These are phyloP conservation scores for Morus bassanus DNA, from an alignment of 2,797 vertebrate species.

Conservation along the genomic window DNA sequence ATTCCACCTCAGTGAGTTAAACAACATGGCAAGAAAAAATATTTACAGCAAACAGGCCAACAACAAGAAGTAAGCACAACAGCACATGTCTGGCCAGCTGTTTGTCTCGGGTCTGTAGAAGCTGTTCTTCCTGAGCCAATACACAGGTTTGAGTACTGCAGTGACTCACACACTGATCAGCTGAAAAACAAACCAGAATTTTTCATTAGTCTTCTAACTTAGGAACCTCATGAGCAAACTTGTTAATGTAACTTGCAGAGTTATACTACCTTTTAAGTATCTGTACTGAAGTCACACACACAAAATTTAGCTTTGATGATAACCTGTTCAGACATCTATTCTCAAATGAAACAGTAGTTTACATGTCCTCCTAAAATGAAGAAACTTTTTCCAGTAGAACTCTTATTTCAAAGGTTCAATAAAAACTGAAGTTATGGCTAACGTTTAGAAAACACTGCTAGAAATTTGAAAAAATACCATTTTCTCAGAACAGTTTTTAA, in stretches of 20 bases:
- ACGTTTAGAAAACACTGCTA: neutral
- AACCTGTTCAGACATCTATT: neutral
- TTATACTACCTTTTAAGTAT: neutral
- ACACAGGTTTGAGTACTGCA: slow-evolving; percentile 85
- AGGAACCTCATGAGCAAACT: neutral
- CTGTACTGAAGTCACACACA: neutral
- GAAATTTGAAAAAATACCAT: neutral
- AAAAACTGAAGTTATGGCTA: neutral
- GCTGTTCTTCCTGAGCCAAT: slow-evolving; percentile 83
- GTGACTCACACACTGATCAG: slow-evolving; percentile 80
- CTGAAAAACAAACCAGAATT: slow-evolving; percentile 64
- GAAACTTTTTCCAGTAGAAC: neutral
- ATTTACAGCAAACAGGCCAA: slow-evolving; percentile 91
- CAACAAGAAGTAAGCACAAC: slow-evolving; percentile 85
- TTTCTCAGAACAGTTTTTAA: neutral
- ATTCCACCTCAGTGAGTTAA: neutral
- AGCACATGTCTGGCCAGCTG: slow-evolving; percentile 89
- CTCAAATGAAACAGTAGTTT: neutral
- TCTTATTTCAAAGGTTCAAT: neutral
- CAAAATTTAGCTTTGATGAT: neutral
- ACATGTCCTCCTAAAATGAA: neutral
- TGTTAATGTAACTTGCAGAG: neutral
- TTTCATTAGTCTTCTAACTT: slow-evolving; percentile 47
- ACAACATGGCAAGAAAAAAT: slow-evolving; percentile 14
- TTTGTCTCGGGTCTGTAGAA: slow-evolving; percentile 80